These are phyloP conservation scores for Syngnathoides biaculeatus DNA, from an alignment of 2,113 vertebrate species.

Conservation along the genomic window DNA sequence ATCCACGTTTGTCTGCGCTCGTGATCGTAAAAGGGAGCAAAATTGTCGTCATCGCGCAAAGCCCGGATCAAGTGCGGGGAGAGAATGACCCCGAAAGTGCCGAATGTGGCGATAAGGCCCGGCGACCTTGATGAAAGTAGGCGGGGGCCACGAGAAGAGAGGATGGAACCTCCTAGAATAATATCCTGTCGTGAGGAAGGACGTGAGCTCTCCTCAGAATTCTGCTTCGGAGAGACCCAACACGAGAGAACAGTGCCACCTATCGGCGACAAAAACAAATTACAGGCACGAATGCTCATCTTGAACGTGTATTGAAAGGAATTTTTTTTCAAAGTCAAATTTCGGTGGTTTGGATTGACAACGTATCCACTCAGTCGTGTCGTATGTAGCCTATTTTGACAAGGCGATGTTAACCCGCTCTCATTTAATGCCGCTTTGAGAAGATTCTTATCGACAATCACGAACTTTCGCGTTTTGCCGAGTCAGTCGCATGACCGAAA, in stretches of 20 bases:
- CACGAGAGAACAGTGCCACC: not conserved
- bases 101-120: not conserved
- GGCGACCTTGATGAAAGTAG: not conserved
- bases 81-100: not conserved
- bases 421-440: no score
- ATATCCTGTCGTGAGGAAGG: not conserved
- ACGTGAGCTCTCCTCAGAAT: not conserved
- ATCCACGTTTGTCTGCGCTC: not conserved
- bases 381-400: no score
- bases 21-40: not conserved
- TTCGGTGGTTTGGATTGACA: no score
- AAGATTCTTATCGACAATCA: no score
- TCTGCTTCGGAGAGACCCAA: not conserved
- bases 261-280: not conserved
- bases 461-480: no score
- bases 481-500: no score
- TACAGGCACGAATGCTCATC: not conserved
- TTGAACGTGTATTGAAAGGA: not conserved
- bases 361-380: no score
- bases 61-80: not conserved
- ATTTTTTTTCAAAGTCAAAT: no score
- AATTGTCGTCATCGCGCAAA: not conserved
- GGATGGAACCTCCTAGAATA: constrained; percentile 3
- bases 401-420: no score
- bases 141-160: not conserved